Conservation (phyloP, 1,140 invertebrate genomes). For the Homarus americanus region DNA sequence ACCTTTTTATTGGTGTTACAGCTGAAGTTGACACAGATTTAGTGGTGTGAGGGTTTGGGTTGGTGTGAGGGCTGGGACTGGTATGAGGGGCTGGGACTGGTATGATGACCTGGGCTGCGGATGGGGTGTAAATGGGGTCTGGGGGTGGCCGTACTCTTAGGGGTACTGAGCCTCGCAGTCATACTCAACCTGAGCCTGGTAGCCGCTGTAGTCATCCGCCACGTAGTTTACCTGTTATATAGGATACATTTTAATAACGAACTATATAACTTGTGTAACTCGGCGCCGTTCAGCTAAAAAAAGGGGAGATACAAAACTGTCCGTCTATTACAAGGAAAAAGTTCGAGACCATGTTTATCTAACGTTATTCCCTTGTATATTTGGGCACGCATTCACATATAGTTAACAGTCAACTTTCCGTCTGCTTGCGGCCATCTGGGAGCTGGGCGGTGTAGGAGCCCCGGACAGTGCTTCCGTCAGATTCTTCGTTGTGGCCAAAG, state of each 20-base stretch:
- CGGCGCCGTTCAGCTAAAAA: too few species aligned
- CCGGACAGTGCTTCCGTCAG: constrained; percentile 75
- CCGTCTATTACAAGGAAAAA: too few species aligned
- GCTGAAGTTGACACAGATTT: not conserved
- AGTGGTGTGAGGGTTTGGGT: not conserved
- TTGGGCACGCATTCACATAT: too few species aligned
- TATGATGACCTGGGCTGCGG: constrained; percentile 31
- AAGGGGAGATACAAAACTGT: too few species aligned
- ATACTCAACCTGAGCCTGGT: constrained; percentile 76
- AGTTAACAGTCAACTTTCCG: constrained; percentile 56
- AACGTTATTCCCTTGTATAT: too few species aligned
- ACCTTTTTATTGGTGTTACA: too few species aligned
- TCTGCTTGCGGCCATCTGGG: constrained; percentile 76
- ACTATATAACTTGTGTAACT: not conserved
- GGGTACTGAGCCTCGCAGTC: constrained; percentile 75
- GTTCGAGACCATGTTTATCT: too few species aligned
- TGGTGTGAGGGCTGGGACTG: not conserved
- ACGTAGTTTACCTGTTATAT: constrained; percentile 57
- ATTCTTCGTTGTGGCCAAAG: constrained; percentile 75
- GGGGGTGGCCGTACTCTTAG: constrained; percentile 60
- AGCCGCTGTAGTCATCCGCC: constrained; percentile 76
- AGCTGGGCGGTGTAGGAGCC: constrained; percentile 76
- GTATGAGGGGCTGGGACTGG: constrained; percentile 45
- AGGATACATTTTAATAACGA: not conserved
- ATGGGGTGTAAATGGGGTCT: constrained; percentile 59